Percentiles rank a stretch among this genome's conserved stretches.
These are phyloP conservation scores for Macrosteles quadrilineatus DNA, from an alignment of 1,140 invertebrate genomes.

Conservation along the genomic window DNA sequence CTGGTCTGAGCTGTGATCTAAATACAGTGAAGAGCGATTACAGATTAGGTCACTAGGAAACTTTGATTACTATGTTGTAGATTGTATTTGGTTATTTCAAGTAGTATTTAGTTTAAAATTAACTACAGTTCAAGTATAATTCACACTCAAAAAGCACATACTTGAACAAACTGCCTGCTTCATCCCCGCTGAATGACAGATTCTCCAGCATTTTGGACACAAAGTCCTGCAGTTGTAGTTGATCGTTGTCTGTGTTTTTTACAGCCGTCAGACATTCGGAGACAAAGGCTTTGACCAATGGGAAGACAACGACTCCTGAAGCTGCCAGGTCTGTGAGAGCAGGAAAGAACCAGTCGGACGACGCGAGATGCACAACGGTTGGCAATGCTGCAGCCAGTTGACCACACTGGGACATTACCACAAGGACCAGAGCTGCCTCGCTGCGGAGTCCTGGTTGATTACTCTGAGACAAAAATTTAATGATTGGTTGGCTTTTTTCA, in stretches of 20 bases:
- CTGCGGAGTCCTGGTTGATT: slow-evolving; percentile 26
- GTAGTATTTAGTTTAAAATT: too few species aligned
- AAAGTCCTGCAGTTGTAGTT: slow-evolving; percentile 1
- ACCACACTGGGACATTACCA: slow-evolving; percentile 31
- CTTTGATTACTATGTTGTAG: too few species aligned
- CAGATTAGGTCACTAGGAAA: too few species aligned
- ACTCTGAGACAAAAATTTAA: slow-evolving; percentile 27
- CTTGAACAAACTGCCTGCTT: too few species aligned
- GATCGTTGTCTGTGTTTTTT: slow-evolving; percentile 18
- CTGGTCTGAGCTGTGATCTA: too few species aligned
- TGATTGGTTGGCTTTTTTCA: too few species aligned
- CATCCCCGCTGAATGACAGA: too few species aligned
- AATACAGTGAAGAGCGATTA: too few species aligned
- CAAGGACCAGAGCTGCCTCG: slow-evolving; percentile 31
- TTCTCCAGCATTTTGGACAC: not conserved
- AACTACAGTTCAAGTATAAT: too few species aligned
- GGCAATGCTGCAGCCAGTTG: slow-evolving; percentile 51
- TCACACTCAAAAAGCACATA: too few species aligned
- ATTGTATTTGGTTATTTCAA: too few species aligned
- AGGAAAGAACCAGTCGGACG: slow-evolving; percentile 54
- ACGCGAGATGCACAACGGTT: slow-evolving; percentile 54
- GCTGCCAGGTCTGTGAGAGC: slow-evolving; percentile 55
- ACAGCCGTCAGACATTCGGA: slow-evolving; percentile 44
- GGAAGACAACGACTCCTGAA: slow-evolving; percentile 53
- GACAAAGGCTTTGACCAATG: slow-evolving; percentile 58